Evolutionary conservation across 2,113 vertebrate species (phyloP), one percentile per base, ranked within the genome.

Genomic region (Myodes glareolus): DNA sequence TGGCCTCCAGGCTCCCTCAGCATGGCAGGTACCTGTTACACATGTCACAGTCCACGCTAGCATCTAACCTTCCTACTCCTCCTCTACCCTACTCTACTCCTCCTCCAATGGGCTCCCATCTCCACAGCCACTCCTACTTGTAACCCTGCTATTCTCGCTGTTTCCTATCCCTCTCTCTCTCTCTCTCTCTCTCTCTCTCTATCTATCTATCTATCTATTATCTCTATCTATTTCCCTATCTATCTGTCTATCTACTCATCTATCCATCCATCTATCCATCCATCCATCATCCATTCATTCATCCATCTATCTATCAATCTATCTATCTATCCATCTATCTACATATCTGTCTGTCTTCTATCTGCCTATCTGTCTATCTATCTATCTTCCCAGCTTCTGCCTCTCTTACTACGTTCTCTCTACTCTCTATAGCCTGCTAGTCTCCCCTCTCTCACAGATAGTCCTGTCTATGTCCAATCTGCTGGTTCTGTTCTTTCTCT

Each of bases 161-260:
- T 42, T 39, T 12, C 11, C 21, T 13, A 2, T 17, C 75, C 17
- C 1, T 9, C 2, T 33, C 75, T 31, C 1, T 9, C 2, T 33
- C 2, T 39, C 36, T 39, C 7, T 23, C 19, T 39, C 2, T 72
- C 70, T 39, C 1, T 21, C 70, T 17, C 1, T 14, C 13, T 36
- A 16, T 13, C 33, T 7, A 42, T 27, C 39, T 0, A 23, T 42
- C 21, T 1, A 23, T 42, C 72, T 7, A 36, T 55, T 5, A 45
- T 45, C 45, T 6, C 31, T 21, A 61, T 61, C 45, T n/a, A 45
- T 45, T 5, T 45, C 45, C 21, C 63, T 9, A 2, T 63, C 61
- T 3, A 16, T 68, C 67, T 1, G 6, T 33, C 67, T 16, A 16
- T 36, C 33, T 3, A 10, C 61, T 8, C 1, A 31, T 13, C 11